Evolutionary conservation across 2,113 vertebrate species (phyloP).

Genomic region (Aphelocoma coerulescens): DNA sequence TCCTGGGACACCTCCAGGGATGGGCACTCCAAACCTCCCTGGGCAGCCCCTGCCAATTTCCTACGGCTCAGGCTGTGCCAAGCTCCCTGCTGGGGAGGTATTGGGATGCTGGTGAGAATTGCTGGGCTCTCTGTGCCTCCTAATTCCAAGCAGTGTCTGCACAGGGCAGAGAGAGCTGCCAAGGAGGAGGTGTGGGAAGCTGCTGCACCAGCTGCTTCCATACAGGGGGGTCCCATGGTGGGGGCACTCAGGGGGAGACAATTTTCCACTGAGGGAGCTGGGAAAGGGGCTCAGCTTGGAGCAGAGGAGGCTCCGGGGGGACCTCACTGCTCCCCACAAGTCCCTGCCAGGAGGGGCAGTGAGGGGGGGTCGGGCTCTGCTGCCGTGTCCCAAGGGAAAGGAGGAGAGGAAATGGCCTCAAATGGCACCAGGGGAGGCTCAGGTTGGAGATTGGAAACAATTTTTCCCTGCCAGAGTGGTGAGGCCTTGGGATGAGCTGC

Average conservation of each 20-base stretch:
- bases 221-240: not conserved
- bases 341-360: not conserved
- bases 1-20: not conserved
- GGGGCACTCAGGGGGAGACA: too few relatives aligned
- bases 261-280: not conserved
- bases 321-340: not conserved
- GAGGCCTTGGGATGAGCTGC: too few relatives aligned
- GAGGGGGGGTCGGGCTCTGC: too few relatives aligned
- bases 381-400: too few relatives aligned
- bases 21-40: not conserved
- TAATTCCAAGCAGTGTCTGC: not conserved
- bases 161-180: not conserved
- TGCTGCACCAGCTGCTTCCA: not conserved
- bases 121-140: not conserved
- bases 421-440: not conserved
- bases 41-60: not conserved
- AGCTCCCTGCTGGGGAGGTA: not conserved
- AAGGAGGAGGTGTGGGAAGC: not conserved
- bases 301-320: not conserved
- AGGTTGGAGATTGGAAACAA: fast-evolving
- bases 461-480: too few relatives aligned
- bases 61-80: not conserved
- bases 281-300: not conserved
- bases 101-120: not conserved
- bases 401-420: not conserved